Percentiles rank a stretch among this genome's conserved stretches.
These are phyloP conservation scores for Gobionotothen gibberifrons DNA, from an alignment of 2,797 vertebrate species.

Conservation along the genomic window DNA sequence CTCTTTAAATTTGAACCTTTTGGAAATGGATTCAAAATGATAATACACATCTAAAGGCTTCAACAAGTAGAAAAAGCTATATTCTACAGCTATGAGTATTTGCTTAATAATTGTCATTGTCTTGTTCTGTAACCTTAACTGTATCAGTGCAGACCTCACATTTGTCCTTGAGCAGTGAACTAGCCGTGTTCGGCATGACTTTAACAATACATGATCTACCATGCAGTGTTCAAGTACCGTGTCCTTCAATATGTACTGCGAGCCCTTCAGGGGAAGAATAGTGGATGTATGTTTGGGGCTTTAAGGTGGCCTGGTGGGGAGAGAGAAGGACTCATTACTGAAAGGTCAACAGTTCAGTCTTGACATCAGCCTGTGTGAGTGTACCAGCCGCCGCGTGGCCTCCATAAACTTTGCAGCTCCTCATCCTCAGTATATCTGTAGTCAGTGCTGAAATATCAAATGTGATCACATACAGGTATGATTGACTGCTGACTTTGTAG, in stretches of 20 bases:
- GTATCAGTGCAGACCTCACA: neutral
- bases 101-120: no score
- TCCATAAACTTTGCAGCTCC: neutral
- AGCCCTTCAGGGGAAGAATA: neutral
- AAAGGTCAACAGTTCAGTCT: conserved; percentile 42
- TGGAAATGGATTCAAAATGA: conserved; percentile 9
- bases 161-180: neutral
- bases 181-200: neutral
- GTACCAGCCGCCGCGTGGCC: conserved; percentile 1
- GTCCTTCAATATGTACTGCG: neutral
- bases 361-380: neutral
- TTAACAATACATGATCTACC: neutral
- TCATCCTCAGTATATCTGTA: neutral
- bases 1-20: neutral
- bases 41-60: neutral
- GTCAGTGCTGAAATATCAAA: conserved; percentile 22
- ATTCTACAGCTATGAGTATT: no score
- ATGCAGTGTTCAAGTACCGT: neutral
- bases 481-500: neutral
- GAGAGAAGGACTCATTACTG: conserved; percentile 22
- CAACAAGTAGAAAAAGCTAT: conserved; percentile 5
- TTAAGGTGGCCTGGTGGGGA: neutral
- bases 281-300: conserved; percentile 4
- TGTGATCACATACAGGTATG: neutral
- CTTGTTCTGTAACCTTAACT: neutral